These are phyloP conservation scores for Buceros bicornis DNA, from an alignment of 2,797 vertebrate genomes.

Conservation along the genomic window DNA sequence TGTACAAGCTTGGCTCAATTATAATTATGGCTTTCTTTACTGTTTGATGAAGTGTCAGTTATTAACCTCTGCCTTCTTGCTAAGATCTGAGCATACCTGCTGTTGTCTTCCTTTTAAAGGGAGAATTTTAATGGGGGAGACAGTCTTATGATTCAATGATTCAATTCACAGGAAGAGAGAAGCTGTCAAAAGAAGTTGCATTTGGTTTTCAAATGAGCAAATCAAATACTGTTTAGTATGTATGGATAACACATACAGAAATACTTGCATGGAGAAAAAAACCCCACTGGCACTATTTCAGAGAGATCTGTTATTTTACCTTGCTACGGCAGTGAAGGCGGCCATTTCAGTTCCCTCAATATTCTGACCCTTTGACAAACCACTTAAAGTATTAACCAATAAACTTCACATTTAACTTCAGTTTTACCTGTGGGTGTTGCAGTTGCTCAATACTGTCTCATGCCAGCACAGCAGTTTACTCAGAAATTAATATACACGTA, in stretches of 20 bases:
- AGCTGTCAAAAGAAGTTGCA: constrained; percentile 13
- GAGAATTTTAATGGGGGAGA: constrained; percentile 9
- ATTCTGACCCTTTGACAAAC: not conserved
- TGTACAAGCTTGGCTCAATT: not conserved
- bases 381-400: not conserved
- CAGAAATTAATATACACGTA: not conserved
- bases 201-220: constrained; percentile 9
- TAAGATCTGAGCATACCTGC: not conserved
- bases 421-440: not conserved
- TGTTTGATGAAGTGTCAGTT: not conserved
- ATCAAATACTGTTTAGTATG: not conserved
- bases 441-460: not conserved
- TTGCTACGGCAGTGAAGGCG: not conserved
- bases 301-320: not conserved
- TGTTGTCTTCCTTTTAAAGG: constrained; percentile 15
- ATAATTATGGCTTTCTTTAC: not conserved
- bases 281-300: not conserved
- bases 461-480: not conserved
- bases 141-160: not conserved
- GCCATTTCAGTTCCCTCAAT: not conserved
- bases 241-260: not conserved
- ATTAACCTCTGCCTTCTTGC: constrained; percentile 15
- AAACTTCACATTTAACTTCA: not conserved
- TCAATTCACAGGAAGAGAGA: constrained; percentile 11
- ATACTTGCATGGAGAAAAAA: not conserved